phyloP scores from a whole-genome alignment of 2,888 invertebrate genomes.

The Heteromurus nitidus region DNA sequence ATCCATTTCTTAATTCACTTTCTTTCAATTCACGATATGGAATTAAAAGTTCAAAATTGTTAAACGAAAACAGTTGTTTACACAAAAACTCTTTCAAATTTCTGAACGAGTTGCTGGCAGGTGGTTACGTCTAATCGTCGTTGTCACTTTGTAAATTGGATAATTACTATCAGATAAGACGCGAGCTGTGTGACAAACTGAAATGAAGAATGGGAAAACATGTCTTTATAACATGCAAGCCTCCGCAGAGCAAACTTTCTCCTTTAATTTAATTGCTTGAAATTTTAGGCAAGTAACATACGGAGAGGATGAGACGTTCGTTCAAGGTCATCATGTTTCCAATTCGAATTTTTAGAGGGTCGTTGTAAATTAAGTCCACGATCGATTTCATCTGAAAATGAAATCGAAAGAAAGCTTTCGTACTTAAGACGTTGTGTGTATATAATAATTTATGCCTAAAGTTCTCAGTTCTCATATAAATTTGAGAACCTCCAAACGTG shows the following conservation, averaged over 20 bases:
- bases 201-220: not conserved
- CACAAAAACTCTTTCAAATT: not conserved
- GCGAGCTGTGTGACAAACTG: constrained; percentile 42
- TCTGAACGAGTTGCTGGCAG: no score
- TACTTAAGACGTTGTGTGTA: not conserved
- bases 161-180: constrained; percentile 40
- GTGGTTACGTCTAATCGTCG: not conserved
- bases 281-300: constrained; percentile 1
- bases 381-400: constrained; percentile 50
- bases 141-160: constrained; percentile 38
- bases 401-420: not conserved
- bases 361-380: constrained; percentile 35
- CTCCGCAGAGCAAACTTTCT: not conserved
- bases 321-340: constrained; percentile 40
- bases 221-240: not conserved
- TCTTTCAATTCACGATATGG: no score
- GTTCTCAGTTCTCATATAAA: not conserved
- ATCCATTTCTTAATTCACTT: no score
- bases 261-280: not conserved
- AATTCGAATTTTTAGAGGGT: constrained; percentile 29
- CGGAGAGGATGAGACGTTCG: constrained; percentile 22
- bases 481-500: constrained; percentile 22
- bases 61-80: no score
- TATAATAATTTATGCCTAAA: not conserved
- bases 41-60: no score